phyloP scores from a whole-genome alignment of 2,797 vertebrate genomes.

The Peromyscus eremicus region DNA sequence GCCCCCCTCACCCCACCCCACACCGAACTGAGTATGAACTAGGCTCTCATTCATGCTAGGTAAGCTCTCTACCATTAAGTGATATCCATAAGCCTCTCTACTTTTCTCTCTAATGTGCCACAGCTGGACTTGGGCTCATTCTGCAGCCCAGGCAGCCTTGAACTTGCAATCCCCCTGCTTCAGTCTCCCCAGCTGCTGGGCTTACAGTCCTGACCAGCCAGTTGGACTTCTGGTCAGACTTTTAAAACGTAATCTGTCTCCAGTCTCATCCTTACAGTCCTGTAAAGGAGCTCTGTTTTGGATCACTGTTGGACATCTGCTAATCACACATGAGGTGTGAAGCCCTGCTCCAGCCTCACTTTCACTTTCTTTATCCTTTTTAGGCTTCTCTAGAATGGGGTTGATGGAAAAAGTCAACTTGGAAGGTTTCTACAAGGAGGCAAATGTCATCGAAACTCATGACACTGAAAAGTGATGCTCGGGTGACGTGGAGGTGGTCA shows the following conservation, averaged over 20 bases:
- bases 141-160: not conserved
- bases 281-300: conserved; percentile 2
- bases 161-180: not conserved
- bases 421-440: conserved; percentile 37
- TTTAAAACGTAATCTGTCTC: not conserved
- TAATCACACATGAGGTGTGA: not conserved
- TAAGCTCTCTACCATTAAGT: not conserved
- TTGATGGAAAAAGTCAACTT: conserved; percentile 32
- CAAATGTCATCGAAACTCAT: not conserved
- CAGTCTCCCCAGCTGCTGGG: not conserved
- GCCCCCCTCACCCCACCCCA: not conserved
- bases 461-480: not conserved
- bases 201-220: not conserved
- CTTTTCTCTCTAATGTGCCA: not conserved
- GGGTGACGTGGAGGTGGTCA: too few relatives aligned
- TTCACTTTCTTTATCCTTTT: conserved; percentile 10
- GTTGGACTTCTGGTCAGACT: not conserved
- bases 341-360: not conserved
- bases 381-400: not conserved
- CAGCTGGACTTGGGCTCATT: not conserved
- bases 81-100: too few relatives aligned
- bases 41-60: not conserved
- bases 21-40: not conserved
- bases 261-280: not conserved
- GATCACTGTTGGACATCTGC: not conserved